phyloP scores from a whole-genome alignment of 2,113 vertebrate genomes.

The Thamnaconus septentrionalis region DNA sequence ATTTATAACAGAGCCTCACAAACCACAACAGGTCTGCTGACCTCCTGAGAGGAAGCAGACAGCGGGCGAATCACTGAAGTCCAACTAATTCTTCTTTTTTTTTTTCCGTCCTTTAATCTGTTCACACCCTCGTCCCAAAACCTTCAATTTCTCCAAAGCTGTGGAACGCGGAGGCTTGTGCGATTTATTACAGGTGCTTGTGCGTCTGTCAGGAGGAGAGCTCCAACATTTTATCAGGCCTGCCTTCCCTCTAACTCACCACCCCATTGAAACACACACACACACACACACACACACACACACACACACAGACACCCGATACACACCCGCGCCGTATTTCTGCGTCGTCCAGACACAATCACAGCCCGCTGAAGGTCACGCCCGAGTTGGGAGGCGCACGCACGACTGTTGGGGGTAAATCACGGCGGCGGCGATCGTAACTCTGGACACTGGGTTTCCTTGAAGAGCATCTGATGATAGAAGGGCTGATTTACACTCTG shows the following conservation, averaged over 20 bases:
- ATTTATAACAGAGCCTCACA: conserved; percentile 24
- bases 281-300: background rate
- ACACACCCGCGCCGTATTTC: background rate
- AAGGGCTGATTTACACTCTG: conserved; percentile 13
- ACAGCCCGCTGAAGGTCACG: conserved; percentile 11
- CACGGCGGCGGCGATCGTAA: background rate
- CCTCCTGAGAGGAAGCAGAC: conserved; percentile 20
- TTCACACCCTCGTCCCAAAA: conserved; percentile 1
- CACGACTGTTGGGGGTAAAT: conserved; percentile 18
- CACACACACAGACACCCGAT: too few species aligned
- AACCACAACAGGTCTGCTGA: conserved; percentile 10
- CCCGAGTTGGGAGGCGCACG: conserved; percentile 6
- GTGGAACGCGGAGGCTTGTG: too few species aligned
- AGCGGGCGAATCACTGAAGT: conserved; percentile 23
- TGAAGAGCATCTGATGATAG: conserved; percentile 20
- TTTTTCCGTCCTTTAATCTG: conserved; percentile 3
- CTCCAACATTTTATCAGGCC: background rate
- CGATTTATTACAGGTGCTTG: conserved; percentile 9
- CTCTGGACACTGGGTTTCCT: conserved; percentile 17
- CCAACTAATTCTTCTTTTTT: conserved; percentile 20
- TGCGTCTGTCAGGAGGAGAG: conserved; percentile 1
- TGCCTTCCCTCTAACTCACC: background rate
- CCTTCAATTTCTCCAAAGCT: background rate
- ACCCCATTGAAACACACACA: background rate
- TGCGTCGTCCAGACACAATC: conserved; percentile 4